Evolutionary conservation across 2,888 invertebrate genomes (phyloP).

Genomic region (Tiphia femorata): DNA sequence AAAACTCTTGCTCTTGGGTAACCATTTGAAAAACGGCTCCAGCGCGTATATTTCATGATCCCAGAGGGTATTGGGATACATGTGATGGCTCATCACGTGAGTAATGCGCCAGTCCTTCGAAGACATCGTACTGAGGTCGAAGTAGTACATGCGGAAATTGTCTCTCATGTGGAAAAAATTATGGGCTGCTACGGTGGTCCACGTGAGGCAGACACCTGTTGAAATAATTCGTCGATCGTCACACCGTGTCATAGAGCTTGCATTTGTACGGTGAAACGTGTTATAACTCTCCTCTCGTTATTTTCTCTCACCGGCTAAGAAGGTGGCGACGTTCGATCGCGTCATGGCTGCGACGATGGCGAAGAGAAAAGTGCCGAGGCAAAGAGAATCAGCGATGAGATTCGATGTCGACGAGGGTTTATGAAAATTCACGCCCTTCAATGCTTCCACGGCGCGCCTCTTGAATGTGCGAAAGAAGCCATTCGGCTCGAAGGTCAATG

Average conservation of each 20-base stretch:
- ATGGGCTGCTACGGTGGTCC: conserved; percentile 76
- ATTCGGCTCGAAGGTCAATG: conserved; percentile 79
- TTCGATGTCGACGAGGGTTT: conserved; percentile 58
- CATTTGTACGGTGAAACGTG: not conserved
- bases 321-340: conserved; percentile 51
- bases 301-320: conserved; percentile 56
- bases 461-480: conserved; percentile 83
- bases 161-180: conserved; percentile 84
- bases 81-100: conserved; percentile 83
- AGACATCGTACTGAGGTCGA: conserved; percentile 78
- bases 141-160: conserved; percentile 84
- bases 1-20: conserved; percentile 72
- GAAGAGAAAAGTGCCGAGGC: conserved; percentile 32
- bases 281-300: not conserved
- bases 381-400: conserved; percentile 54
- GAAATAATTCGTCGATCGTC: not conserved
- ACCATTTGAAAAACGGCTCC: conserved; percentile 78
- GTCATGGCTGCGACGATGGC: conserved; percentile 40
- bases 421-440: conserved; percentile 72
- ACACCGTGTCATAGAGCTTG: not conserved
- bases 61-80: conserved; percentile 81
- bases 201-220: conserved; percentile 74
- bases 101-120: conserved; percentile 81
- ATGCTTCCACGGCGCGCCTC: conserved; percentile 71
- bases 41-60: conserved; percentile 80